Conservation (phyloP, 64 coral and sea anemone species). For the Montipora efflorescens region DNA sequence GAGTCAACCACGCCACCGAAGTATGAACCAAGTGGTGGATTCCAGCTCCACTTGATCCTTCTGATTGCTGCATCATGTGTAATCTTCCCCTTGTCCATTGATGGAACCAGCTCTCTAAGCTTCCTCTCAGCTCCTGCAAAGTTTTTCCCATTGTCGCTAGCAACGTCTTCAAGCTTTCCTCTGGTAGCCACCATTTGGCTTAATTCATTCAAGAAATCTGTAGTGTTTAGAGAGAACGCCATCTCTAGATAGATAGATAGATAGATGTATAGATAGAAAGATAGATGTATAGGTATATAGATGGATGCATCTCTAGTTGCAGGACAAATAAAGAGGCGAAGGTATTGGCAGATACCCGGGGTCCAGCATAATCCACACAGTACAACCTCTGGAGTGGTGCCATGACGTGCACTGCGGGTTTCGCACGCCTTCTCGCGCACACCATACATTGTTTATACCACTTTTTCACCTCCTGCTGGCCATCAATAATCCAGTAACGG, state of each 20-base stretch:
- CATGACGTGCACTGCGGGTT: conserved; percentile 18
- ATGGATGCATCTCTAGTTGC: not conserved
- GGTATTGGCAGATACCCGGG: conserved; percentile 32
- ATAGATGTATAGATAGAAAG: too few species aligned
- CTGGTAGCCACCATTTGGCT: conserved; percentile 26
- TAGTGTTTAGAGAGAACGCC: not conserved
- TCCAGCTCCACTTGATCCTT: too few species aligned
- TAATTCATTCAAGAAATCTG: conserved; percentile 31
- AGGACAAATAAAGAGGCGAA: conserved; percentile 29
- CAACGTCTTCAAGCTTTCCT: conserved; percentile 10
- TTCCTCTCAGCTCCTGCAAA: too few species aligned
- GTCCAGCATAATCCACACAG: conserved; percentile 53
- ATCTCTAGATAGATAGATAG: conserved; percentile 37
- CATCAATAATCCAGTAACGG: conserved; percentile 42
- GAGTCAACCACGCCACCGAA: too few species aligned
- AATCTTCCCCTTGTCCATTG: too few species aligned
- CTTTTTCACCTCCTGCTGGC: conserved; percentile 27
- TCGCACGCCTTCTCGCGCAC: not conserved
- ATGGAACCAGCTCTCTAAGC: too few species aligned
- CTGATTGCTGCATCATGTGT: too few species aligned
- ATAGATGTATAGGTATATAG: too few species aligned
- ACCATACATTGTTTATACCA: not conserved
- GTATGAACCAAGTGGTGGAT: too few species aligned
- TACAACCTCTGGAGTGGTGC: not conserved
- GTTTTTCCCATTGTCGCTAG: too few species aligned